These are phyloP conservation scores for Torymus tubicola DNA, from an alignment of 2,888 invertebrate genomes.

Conservation along the genomic window DNA sequence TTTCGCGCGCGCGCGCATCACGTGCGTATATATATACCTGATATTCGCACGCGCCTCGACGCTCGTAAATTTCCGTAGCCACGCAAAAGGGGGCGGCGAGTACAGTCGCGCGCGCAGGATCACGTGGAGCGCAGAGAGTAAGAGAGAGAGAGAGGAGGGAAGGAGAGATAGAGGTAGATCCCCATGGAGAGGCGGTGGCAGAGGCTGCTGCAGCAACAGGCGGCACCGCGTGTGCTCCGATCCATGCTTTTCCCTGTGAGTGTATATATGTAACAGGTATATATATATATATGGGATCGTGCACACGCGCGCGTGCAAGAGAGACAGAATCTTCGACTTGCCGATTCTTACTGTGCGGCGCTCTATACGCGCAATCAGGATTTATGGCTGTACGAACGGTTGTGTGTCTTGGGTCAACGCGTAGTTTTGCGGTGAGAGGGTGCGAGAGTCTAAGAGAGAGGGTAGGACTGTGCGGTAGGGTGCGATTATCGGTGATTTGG, in stretches of 20 bases:
- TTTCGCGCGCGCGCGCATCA: slow-evolving; percentile 35
- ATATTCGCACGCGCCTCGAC: not conserved
- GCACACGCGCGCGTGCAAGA: too few species aligned
- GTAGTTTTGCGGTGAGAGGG: too few species aligned
- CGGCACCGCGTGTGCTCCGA: slow-evolving; percentile 9
- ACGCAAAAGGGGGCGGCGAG: slow-evolving; percentile 41
- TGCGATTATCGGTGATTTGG: slow-evolving; percentile 34
- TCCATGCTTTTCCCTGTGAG: slow-evolving; percentile 56
- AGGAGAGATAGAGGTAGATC: slow-evolving; percentile 11
- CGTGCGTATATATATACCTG: slow-evolving; percentile 6
- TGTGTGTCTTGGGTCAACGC: too few species aligned
- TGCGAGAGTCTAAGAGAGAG: too few species aligned
- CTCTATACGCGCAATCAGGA: slow-evolving; percentile 43
- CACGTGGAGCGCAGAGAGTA: slow-evolving; percentile 19
- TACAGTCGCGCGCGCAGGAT: slow-evolving; percentile 12
- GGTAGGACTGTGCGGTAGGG: not conserved
- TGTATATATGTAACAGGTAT: not conserved
- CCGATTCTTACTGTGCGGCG: too few species aligned
- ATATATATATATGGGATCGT: too few species aligned
- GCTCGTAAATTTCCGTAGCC: slow-evolving; percentile 51
- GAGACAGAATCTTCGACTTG: too few species aligned
- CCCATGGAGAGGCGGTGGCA: slow-evolving; percentile 26
- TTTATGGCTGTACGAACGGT: slow-evolving; percentile 35
- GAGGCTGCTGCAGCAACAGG: slow-evolving; percentile 47
- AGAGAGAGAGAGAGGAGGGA: slow-evolving; percentile 14